Percentiles rank a stretch among this genome's conserved stretches.
Conservation (phyloP, 1,140 invertebrate genomes). For the Drosophila melanogaster region DNA sequence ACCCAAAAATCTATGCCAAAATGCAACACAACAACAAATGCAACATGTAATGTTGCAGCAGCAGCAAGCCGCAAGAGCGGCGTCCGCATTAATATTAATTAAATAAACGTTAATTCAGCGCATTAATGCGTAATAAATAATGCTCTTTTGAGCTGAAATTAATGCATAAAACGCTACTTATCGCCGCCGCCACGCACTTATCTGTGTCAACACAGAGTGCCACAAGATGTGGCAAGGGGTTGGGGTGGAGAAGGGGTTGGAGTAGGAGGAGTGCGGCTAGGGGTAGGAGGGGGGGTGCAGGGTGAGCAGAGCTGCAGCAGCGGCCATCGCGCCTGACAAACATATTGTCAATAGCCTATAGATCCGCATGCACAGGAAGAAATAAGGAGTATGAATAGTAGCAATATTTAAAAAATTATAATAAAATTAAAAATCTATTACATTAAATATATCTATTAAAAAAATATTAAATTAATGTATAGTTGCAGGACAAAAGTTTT, state of each 20-base stretch:
- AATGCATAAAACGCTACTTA: slow-evolving; percentile 83
- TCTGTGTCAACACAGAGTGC: slow-evolving; percentile 79
- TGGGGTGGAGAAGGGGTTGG: not conserved
- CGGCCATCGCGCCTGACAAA: slow-evolving; percentile 61
- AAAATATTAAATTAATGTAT: too few species aligned
- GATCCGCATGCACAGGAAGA: slow-evolving; percentile 53
- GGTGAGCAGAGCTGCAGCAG: slow-evolving; percentile 6
- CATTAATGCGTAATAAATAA: slow-evolving; percentile 83
- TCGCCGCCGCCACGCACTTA: slow-evolving; percentile 77
- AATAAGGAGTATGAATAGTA: not conserved
- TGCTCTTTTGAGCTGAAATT: slow-evolving; percentile 80
- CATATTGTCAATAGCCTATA: slow-evolving; percentile 77
- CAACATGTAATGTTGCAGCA: not conserved
- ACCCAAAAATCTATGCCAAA: slow-evolving; percentile 33
- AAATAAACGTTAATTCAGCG: slow-evolving; percentile 84
- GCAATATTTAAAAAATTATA: too few species aligned
- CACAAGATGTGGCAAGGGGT: slow-evolving; percentile 36
- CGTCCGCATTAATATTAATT: slow-evolving; percentile 83
- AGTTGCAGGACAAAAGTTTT: too few species aligned
- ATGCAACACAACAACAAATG: slow-evolving; percentile 16
- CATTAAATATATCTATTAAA: too few species aligned
- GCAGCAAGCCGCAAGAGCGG: slow-evolving; percentile 17
- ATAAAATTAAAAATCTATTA: too few species aligned
- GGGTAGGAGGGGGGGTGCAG: slow-evolving; percentile 8
- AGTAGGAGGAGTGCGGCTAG: not conserved